phyloP scores from a whole-genome alignment of 2,113 vertebrate species.

The Mola mola region DNA sequence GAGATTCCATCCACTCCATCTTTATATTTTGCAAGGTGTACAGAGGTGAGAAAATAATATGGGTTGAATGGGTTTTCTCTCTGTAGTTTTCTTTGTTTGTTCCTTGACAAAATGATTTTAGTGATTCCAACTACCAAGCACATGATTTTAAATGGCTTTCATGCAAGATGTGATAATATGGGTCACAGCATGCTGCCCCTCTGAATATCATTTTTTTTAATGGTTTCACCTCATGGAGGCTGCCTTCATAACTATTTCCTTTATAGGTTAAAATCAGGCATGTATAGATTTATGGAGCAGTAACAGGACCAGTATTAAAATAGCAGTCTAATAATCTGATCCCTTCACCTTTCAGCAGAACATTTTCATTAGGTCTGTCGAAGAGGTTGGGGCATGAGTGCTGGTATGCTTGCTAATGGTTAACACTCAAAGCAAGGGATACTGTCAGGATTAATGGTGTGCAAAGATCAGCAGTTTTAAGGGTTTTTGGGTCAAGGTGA shows the following conservation, averaged over 20 bases:
- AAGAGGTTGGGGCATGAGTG: background rate
- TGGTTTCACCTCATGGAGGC: constrained; percentile 6
- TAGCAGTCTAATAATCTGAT: constrained; percentile 38
- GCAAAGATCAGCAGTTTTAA: constrained; percentile 29
- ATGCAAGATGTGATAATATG: constrained; percentile 3
- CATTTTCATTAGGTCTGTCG: background rate
- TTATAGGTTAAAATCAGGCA: constrained; percentile 52
- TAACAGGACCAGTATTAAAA: constrained; percentile 52
- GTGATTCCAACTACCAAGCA: too few relatives aligned
- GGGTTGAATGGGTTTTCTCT: too few relatives aligned
- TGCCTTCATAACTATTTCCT: constrained; percentile 5
- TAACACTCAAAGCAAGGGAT: constrained; percentile 31
- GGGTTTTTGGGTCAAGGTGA: constrained; percentile 17
- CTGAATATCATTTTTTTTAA: constrained; percentile 10
- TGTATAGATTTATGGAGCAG: constrained; percentile 60
- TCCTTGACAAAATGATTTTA: too few relatives aligned
- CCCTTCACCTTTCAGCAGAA: constrained; percentile 19
- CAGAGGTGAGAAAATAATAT: too few relatives aligned
- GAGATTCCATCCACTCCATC: too few relatives aligned
- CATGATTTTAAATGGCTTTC: too few relatives aligned
- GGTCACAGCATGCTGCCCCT: background rate
- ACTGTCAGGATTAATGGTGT: constrained; percentile 5
- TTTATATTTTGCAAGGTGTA: too few relatives aligned
- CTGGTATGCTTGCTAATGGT: constrained; percentile 42
- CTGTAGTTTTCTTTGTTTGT: too few relatives aligned